A percentile compares a stretch with the other conserved stretches of the same genome.
These are phyloP conservation scores for Channa argus DNA, from an alignment of 2,113 vertebrate genomes.

Conservation along the genomic window DNA sequence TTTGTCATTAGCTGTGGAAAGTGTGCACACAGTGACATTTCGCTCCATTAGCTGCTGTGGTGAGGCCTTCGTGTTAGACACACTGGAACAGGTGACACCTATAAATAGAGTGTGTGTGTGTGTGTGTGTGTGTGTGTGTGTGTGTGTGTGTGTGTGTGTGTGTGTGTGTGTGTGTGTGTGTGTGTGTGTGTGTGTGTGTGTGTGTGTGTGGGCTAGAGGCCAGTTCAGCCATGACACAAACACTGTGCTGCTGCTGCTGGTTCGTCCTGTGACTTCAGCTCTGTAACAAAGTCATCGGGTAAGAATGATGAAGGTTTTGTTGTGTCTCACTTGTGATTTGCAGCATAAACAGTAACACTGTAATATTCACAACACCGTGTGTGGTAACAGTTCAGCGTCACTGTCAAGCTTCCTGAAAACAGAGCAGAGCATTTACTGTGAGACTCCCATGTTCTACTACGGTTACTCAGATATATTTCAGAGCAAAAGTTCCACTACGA, in stretches of 20 bases:
- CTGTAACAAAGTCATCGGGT: too few species aligned
- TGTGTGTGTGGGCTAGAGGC: neutral
- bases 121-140: constrained; percentile 26
- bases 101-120: constrained; percentile 57
- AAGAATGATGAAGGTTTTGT: neutral
- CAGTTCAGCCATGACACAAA: constrained; percentile 12
- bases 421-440: too few species aligned
- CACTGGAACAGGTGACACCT: constrained; percentile 64
- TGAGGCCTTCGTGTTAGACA: constrained; percentile 42
- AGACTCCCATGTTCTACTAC: too few species aligned
- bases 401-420: too few species aligned
- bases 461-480: too few species aligned
- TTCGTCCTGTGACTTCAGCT: constrained; percentile 29
- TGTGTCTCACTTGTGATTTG: neutral
- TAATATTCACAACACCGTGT: too few species aligned
- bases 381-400: too few species aligned
- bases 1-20: constrained; percentile 38
- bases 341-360: too few species aligned
- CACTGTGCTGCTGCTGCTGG: constrained; percentile 13
- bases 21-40: constrained; percentile 19
- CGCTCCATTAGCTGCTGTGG: constrained; percentile 15
- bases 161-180: too few species aligned
- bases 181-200: constrained; percentile 16
- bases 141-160: too few species aligned
- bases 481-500: too few species aligned